phyloP scores from a whole-genome alignment of 2,888 invertebrate species.

The Diploptera punctata region DNA sequence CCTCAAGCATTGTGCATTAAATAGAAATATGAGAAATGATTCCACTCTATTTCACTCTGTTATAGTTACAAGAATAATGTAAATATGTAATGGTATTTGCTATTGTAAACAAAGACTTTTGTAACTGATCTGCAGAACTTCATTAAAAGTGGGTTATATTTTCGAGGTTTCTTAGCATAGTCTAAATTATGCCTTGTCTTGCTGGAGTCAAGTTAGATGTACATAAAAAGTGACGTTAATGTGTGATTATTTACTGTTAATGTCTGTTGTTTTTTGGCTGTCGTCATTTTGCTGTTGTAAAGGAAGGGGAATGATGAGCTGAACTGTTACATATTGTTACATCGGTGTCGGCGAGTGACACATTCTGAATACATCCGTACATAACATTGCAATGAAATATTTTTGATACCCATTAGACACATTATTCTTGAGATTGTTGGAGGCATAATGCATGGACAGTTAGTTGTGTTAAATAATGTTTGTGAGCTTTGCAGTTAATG shows the following conservation, averaged over 20 bases:
- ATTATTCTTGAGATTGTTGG: slow-evolving; percentile 27
- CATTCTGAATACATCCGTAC: slow-evolving; percentile 19
- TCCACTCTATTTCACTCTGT: too few species aligned
- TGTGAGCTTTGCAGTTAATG: background rate
- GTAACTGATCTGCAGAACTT: too few species aligned
- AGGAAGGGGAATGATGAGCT: background rate
- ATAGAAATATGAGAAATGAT: too few species aligned
- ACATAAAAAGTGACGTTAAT: slow-evolving; percentile 8
- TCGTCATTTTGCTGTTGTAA: slow-evolving; percentile 22
- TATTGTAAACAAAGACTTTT: too few species aligned
- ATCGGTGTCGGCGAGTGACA: slow-evolving; percentile 29
- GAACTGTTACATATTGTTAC: slow-evolving; percentile 26
- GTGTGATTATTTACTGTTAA: slow-evolving; percentile 4
- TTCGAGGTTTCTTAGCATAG: background rate
- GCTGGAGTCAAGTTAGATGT: slow-evolving; percentile 20
- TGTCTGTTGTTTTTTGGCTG: slow-evolving; percentile 23
- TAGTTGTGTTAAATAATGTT: slow-evolving; percentile 5
- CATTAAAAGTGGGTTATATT: background rate
- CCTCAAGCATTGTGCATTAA: too few species aligned
- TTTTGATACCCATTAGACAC: slow-evolving; percentile 35
- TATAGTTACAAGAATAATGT: too few species aligned
- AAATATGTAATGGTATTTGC: too few species aligned
- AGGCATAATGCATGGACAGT: background rate
- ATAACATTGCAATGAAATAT: slow-evolving; percentile 32
- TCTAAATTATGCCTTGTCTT: background rate